These are phyloP conservation scores for Thunnus thynnus DNA, from an alignment of 2,113 vertebrate species.

Conservation along the genomic window DNA sequence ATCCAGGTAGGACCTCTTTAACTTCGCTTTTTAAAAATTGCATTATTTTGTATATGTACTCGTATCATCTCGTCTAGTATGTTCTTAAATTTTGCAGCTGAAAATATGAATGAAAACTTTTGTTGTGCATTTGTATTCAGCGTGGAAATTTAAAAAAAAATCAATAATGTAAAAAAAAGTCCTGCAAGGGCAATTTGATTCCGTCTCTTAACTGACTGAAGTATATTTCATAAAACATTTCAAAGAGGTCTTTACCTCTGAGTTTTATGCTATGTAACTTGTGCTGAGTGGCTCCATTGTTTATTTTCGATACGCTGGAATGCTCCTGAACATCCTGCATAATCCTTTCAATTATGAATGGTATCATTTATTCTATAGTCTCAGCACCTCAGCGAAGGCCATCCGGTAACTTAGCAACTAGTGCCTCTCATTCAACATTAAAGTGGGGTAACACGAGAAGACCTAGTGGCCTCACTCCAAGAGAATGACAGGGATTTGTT, in stretches of 20 bases:
- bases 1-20: conserved; percentile 65
- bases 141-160: neutral
- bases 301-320: conserved; percentile 41
- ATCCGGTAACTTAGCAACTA: conserved; percentile 77
- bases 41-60: neutral
- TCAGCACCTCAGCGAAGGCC: conserved; percentile 50
- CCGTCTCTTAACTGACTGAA: neutral
- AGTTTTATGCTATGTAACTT: neutral
- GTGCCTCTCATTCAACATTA: conserved; percentile 81
- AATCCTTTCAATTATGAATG: conserved; percentile 77
- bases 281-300: conserved; percentile 42
- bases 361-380: conserved; percentile 69
- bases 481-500: conserved; percentile 75
- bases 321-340: conserved; percentile 57
- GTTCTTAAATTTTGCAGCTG: neutral
- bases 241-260: conserved; percentile 31
- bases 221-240: neutral
- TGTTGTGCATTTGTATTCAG: neutral
- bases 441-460: conserved; percentile 79
- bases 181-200: neutral
- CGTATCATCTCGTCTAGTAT: neutral
- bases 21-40: neutral
- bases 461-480: conserved; percentile 41
- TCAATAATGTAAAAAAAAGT: neutral
- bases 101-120: neutral